These are phyloP conservation scores for Rhopalosiphum nymphaeae DNA, from an alignment of 2,888 invertebrate genomes.

Conservation along the genomic window DNA sequence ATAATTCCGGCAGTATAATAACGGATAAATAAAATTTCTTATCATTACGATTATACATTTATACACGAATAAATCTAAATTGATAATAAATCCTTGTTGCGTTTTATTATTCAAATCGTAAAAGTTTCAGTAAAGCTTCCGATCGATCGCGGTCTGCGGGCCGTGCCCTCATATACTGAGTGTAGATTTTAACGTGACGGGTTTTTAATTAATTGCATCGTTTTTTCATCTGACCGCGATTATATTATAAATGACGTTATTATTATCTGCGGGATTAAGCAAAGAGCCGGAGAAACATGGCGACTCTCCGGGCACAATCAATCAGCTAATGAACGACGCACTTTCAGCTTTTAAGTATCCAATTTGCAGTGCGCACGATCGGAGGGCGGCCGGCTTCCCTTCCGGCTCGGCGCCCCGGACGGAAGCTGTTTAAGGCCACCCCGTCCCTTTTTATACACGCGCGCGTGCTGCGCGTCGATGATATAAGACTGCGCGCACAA, in stretches of 20 bases:
- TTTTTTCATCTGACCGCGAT: slow-evolving; percentile 11
- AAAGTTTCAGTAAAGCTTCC: not conserved
- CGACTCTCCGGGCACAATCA: not conserved
- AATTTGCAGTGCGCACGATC: slow-evolving; percentile 1
- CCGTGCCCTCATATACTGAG: not conserved
- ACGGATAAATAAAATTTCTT: not conserved
- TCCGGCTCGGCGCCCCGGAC: not conserved
- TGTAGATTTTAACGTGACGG: not conserved
- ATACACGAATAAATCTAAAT: not conserved
- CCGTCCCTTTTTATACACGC: slow-evolving; percentile 11
- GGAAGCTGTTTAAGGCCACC: slow-evolving; percentile 40
- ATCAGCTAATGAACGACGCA: slow-evolving; percentile 53
- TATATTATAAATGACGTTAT: slow-evolving; percentile 13
- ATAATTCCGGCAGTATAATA: not conserved
- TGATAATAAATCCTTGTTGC: not conserved
- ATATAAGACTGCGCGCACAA: not conserved
- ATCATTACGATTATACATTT: not conserved
- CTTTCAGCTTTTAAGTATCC: slow-evolving; percentile 40
- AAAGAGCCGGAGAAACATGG: not conserved
- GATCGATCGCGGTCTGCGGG: not conserved
- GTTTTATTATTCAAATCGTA: not conserved
- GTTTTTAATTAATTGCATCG: not conserved
- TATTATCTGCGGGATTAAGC: slow-evolving; percentile 9
- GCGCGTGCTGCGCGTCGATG: not conserved
- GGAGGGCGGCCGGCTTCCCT: not conserved